Evolutionary conservation across 2,888 invertebrate genomes (phyloP), one percentile per base, ranked within the genome.

Genomic region (Autographa gamma): DNA sequence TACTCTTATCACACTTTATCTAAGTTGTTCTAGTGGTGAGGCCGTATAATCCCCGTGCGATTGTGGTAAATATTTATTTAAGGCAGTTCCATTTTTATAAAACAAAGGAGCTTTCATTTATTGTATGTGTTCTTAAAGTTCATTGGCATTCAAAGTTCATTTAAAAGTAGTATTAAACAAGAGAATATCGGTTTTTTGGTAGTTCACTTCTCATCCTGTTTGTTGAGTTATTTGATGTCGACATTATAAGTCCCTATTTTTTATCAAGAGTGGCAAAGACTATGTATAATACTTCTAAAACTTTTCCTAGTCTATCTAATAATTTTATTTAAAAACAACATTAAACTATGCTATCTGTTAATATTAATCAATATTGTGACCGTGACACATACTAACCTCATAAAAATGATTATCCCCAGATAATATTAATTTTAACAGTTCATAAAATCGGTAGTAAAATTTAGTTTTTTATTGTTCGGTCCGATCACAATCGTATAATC

Each of bases 41-140:
- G 78, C 74, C 43, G 71, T 77, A 72, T 87, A 88, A 89, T 84
- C 88, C 69, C 75, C 84, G 87, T 89, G 88, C 63, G 88, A 88
- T 69, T 66, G 63, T 54, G 43, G 48, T 65, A 62, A 74, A 73
- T 48, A 66, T 18, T 61, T 66, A 59, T 74, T 77, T 58, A 67
- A 56, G 54, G 38, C 34, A 69, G 6, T 16, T 43, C 2, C 3
- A n/a, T 52, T 48, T 48, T 52, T n/a, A 8, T 31, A 52, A n/a
- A 16, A 48, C 43, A 62, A 62, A 48, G 25, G 4, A 19, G 48
- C 0, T n/a, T 31, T 32, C n/a, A 32, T 62, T 18, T 48, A 32
- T 32, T 31, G 13, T 25, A 25, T n/a, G 3, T 8, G 7, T 48
- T 6, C 48, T 16, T 16, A 6, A 14, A 43, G 16, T 43, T 43